Conservation (phyloP, 2,113 vertebrate species). For the Capreolus pygargus region DNA sequence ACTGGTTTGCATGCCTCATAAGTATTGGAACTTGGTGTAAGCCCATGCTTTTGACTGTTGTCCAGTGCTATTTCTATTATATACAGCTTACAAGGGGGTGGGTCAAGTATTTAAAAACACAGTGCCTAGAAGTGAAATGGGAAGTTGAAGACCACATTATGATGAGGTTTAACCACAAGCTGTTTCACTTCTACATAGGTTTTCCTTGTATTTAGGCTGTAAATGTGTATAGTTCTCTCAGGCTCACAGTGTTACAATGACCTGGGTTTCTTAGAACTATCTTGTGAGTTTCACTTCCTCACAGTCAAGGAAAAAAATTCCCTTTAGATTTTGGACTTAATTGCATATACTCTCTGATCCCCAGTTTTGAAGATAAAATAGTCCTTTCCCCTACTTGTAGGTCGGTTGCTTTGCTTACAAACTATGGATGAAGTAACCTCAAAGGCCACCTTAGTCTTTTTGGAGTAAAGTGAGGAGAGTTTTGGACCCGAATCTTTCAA, state of each 20-base stretch:
- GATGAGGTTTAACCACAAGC: slow-evolving; percentile 64
- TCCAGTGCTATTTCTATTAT: background rate
- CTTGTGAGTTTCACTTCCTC: slow-evolving; percentile 27
- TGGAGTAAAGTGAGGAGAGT: background rate
- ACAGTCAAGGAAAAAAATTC: background rate
- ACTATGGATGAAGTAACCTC: background rate
- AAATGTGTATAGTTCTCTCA: background rate
- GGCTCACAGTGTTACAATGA: background rate
- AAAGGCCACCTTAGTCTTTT: background rate
- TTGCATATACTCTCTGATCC: background rate
- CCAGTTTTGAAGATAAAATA: background rate
- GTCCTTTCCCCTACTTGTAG: background rate
- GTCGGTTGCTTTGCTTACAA: background rate
- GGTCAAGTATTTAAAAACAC: slow-evolving; percentile 29
- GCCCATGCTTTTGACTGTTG: background rate
- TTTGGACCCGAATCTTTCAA: background rate
- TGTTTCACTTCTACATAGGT: slow-evolving; percentile 49
- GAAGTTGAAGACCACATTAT: slow-evolving; percentile 67
- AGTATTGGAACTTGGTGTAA: background rate
- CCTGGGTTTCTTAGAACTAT: background rate
- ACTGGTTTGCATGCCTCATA: background rate
- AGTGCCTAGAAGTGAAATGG: slow-evolving; percentile 57
- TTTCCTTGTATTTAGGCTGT: slow-evolving; percentile 33
- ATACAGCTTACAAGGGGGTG: background rate
- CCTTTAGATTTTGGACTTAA: background rate